Conservation (phyloP, 2,888 invertebrate genomes). For the Diaperis boleti region DNA sequence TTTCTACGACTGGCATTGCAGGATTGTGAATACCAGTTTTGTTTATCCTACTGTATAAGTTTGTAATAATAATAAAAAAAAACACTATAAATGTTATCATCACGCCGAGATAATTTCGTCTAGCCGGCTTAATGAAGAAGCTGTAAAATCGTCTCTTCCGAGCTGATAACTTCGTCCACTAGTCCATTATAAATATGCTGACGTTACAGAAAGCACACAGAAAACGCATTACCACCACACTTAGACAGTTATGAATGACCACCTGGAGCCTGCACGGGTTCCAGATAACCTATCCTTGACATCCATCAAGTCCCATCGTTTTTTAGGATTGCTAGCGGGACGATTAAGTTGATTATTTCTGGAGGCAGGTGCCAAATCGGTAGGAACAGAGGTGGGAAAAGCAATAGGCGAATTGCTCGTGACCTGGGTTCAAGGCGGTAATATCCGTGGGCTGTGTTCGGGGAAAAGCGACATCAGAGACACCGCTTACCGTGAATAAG, state of each 20-base stretch:
- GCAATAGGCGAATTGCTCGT: conserved; percentile 7
- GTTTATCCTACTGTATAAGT: too few species aligned
- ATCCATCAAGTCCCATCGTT: conserved; percentile 35
- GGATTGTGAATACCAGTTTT: too few species aligned
- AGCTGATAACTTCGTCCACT: neutral
- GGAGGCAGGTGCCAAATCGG: conserved; percentile 31
- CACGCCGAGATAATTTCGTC: too few species aligned
- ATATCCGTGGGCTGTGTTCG: neutral
- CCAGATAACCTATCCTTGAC: conserved; percentile 21
- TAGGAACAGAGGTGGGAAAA: conserved; percentile 10
- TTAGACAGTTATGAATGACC: conserved; percentile 39
- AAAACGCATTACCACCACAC: conserved; percentile 27
- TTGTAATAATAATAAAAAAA: too few species aligned
- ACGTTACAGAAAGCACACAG: conserved; percentile 25
- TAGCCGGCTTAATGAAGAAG: neutral
- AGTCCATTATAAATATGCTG: conserved; percentile 37
- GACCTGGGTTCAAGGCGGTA: conserved; percentile 10
- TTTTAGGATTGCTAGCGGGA: conserved; percentile 1
- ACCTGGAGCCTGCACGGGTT: conserved; percentile 35
- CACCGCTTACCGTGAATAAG: conserved; percentile 29
- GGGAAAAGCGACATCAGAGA: conserved; percentile 23
- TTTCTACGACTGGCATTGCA: too few species aligned
- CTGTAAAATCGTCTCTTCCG: neutral
- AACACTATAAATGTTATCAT: too few species aligned
- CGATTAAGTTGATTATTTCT: conserved; percentile 32